Evolutionary conservation across 2,797 vertebrate species (phyloP), one percentile per base, ranked within the genome.

Genomic region (Myripristis jacobus): DNA sequence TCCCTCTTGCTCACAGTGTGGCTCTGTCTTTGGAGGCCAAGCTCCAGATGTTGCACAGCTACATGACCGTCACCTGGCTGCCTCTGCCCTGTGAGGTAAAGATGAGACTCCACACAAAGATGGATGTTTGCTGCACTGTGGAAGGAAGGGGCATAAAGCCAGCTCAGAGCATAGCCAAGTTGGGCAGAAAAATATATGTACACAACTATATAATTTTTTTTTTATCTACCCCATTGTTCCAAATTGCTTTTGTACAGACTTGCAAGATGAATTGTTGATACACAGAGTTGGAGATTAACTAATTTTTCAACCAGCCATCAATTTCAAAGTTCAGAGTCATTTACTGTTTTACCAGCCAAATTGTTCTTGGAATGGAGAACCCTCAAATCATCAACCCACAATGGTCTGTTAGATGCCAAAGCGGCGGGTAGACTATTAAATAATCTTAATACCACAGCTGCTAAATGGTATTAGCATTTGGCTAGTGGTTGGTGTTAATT

Each of bases 11-110:
- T 70, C 25, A 25, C 81, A 99, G 97, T 0, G 95, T 99, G 80
- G 95, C 96, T 0, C 89, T 99, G 0, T 99, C 98, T 0, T 85
- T 99, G 91, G 97, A 99, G 80, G 96, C 97, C 4, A 99, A 99
- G 77, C 91, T 99, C 70, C 96, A 97, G 83, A 88, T 98, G 89
- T 92, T 98, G 65, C 97, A 98, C 89, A 95, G 93, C 92, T 99
- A 98, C 94, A 96, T 98, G 96, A 95, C 90, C 0, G 95, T 98
- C 8, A 93, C 94, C 69, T 94, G 93, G 96, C 94, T 99, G 82
- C 95, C 96, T 0, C 88, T 99, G 86, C 96, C 97, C 18, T 95
- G 95, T 16, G 98, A 99, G 83, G 94, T 83, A 53, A 97, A 94
- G 92, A 95, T 94, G 77, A 92, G 66, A 61, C 38, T 43, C 31